Evolutionary conservation across 2,797 vertebrate species (phyloP).

Genomic region (Chrysocyon brachyurus): DNA sequence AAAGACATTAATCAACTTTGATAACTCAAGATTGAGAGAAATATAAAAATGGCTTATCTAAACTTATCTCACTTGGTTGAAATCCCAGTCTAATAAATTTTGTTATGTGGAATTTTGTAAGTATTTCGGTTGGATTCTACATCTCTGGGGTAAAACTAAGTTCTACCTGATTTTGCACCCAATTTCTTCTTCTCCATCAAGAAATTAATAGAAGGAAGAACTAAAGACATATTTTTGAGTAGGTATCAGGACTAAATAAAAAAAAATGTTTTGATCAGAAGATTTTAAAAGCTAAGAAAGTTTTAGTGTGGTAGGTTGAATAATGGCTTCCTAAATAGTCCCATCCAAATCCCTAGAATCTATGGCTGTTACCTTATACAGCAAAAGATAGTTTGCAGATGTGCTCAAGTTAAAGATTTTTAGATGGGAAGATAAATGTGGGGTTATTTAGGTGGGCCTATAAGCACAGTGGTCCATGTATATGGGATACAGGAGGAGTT

Average conservation of each 20-base stretch:
- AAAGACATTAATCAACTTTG: not conserved
- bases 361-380: not conserved
- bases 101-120: not conserved
- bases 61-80: not conserved
- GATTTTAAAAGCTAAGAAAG: not conserved
- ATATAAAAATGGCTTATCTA: not conserved
- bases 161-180: rapidly evolving
- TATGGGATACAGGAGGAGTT: not conserved
- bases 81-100: not conserved
- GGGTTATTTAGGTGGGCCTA: not conserved
- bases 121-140: not conserved
- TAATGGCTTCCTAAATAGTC: not conserved
- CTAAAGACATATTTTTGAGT: not conserved
- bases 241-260: not conserved
- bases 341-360: not conserved
- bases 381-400: not conserved
- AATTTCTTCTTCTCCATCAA: not conserved
- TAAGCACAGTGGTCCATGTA: not conserved
- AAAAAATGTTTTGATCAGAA: not conserved
- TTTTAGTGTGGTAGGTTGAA: not conserved
- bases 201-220: not conserved
- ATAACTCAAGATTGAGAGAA: not conserved
- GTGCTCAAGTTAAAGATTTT: not conserved
- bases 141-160: not conserved
- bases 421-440: not conserved